phyloP scores from a whole-genome alignment of 2,113 vertebrate species.

The Myotis davidii region DNA sequence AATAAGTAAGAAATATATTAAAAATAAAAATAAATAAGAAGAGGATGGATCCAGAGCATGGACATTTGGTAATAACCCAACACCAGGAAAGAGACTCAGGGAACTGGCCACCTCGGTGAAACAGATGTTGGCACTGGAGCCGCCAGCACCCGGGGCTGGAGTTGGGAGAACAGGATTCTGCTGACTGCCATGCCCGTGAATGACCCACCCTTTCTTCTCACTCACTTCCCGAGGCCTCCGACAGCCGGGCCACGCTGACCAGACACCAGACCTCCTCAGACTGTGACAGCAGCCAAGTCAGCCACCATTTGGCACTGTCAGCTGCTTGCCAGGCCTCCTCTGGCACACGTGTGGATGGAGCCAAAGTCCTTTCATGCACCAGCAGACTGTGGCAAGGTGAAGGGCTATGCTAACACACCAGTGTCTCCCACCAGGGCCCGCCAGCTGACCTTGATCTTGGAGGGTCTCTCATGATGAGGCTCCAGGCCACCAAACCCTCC shows the following conservation, averaged over 20 bases:
- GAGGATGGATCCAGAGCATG: background rate
- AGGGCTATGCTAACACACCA: rapidly evolving
- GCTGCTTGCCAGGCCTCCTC: background rate
- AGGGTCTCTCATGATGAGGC: background rate
- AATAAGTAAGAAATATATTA: too few relatives aligned
- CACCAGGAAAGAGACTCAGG: background rate
- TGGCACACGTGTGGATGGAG: rapidly evolving
- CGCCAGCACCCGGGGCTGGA: rapidly evolving
- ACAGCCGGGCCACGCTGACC: rapidly evolving
- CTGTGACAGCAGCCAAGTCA: rapidly evolving
- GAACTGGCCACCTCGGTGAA: rapidly evolving
- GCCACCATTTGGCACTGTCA: background rate
- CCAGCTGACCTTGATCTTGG: background rate
- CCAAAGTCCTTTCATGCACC: rapidly evolving
- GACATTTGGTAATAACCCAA: background rate
- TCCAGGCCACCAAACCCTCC: background rate
- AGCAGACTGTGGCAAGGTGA: background rate
- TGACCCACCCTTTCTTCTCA: background rate
- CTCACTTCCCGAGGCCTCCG: background rate
- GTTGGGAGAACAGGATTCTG: too few relatives aligned
- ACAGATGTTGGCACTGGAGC: rapidly evolving
- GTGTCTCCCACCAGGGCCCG: rapidly evolving
- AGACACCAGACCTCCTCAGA: too few relatives aligned
- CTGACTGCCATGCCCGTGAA: rapidly evolving
- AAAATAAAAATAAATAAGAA: background rate